phyloP scores from a whole-genome alignment of 2,888 invertebrate genomes.

The Thymelicus acteon region DNA sequence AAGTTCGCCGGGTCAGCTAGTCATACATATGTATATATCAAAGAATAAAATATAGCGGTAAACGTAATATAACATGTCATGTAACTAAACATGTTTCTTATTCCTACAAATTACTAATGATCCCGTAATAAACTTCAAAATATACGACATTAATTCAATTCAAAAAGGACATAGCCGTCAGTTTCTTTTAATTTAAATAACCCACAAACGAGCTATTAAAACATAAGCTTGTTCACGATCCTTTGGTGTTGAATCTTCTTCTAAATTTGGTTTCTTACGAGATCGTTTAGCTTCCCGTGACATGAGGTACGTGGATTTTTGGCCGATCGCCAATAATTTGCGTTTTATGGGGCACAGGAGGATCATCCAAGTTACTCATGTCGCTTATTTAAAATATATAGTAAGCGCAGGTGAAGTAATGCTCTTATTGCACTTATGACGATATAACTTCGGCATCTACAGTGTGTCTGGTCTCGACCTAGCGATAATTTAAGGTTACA shows the following conservation, averaged over 20 bases:
- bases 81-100: too few species aligned
- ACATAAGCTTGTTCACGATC: not conserved
- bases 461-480: too few species aligned
- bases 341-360: conserved; percentile 4
- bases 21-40: too few species aligned
- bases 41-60: too few species aligned
- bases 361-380: conserved; percentile 1
- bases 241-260: conserved; percentile 4
- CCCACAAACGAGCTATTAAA: not conserved
- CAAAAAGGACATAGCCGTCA: not conserved
- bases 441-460: too few species aligned
- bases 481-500: too few species aligned
- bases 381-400: not conserved
- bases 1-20: too few species aligned
- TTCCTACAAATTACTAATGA: too few species aligned
- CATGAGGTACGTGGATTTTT: conserved; percentile 10
- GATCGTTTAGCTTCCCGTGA: conserved; percentile 13
- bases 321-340: conserved; percentile 12
- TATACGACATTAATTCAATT: not conserved
- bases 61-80: too few species aligned
- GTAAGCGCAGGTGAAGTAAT: too few species aligned
- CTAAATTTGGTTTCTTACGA: conserved; percentile 16
- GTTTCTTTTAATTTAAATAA: not conserved
- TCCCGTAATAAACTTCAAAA: too few species aligned
- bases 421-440: too few species aligned